phyloP scores from a whole-genome alignment of 2,113 vertebrate species.

The Cichladusa arquata region DNA sequence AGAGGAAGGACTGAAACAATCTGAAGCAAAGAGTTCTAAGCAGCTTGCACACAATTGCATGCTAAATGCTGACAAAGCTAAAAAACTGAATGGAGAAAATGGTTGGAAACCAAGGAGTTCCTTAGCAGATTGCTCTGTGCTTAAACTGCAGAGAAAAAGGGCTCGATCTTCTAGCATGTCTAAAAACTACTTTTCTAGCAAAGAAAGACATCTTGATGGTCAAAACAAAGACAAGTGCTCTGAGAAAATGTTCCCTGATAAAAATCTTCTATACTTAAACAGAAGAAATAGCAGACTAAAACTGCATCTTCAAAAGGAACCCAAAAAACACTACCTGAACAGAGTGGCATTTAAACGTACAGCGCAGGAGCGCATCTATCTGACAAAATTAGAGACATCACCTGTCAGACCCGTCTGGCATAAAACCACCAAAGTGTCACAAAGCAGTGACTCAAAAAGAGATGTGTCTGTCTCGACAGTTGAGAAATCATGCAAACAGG shows the following conservation, averaged over 20 bases:
- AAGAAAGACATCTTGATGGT: not conserved
- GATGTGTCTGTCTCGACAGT: not conserved
- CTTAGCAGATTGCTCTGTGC: not conserved
- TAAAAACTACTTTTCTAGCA: slow-evolving; percentile 7
- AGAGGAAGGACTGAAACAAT: slow-evolving; percentile 12
- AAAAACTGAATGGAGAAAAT: slow-evolving; percentile 10
- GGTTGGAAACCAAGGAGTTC: slow-evolving; percentile 26
- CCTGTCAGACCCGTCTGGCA: slow-evolving; percentile 29
- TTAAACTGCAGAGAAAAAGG: slow-evolving; percentile 31
- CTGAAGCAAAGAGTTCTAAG: not conserved
- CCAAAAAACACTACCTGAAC: slow-evolving; percentile 74
- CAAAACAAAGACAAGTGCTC: slow-evolving; percentile 26
- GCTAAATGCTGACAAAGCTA: slow-evolving; percentile 20
- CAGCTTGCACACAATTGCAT: not conserved
- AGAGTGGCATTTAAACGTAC: slow-evolving; percentile 68
- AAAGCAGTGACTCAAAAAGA: not conserved
- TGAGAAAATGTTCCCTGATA: slow-evolving; percentile 52
- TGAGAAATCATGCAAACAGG: not conserved
- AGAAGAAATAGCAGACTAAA: slow-evolving; percentile 32
- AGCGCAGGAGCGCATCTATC: slow-evolving; percentile 66
- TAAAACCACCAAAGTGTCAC: not conserved
- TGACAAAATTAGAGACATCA: slow-evolving; percentile 65
- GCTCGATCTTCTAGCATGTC: not conserved
- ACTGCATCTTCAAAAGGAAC: slow-evolving; percentile 55
- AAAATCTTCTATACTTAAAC: slow-evolving; percentile 18